phyloP scores from a whole-genome alignment of 2,797 vertebrate species.

The Phalanger gymnotis region DNA sequence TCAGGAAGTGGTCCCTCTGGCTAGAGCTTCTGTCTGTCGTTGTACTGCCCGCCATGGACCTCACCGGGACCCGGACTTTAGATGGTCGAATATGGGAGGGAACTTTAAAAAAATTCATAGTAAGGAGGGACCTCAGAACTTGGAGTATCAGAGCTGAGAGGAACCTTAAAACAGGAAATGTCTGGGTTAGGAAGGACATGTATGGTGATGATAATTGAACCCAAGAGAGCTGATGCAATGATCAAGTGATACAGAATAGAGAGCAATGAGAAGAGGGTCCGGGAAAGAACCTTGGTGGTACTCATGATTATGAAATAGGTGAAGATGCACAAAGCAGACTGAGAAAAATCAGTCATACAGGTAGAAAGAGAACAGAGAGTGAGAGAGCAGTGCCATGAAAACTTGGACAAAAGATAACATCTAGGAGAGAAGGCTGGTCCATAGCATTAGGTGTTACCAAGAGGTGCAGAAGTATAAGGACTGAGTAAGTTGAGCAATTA shows the following conservation, averaged over 20 bases:
- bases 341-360: background rate
- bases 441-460: background rate
- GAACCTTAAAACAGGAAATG: background rate
- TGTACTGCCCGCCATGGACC: too few relatives aligned
- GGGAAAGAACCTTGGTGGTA: background rate
- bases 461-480: too few relatives aligned
- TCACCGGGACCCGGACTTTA: background rate
- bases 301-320: background rate
- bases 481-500: background rate
- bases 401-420: background rate
- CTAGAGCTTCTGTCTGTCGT: background rate
- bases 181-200: background rate
- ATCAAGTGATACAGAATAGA: background rate
- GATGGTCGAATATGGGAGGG: background rate
- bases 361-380: background rate
- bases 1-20: background rate
- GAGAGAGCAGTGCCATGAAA: background rate
- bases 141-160: background rate
- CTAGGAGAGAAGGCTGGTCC: background rate
- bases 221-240: background rate
- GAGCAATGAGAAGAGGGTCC: background rate
- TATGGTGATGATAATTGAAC: background rate
- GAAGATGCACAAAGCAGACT: too few relatives aligned
- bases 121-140: background rate
- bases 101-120: background rate